Base-by-base conservation (phyloP, 2,888 invertebrate species). In the Lasioglossum leucozonium region DNA sequence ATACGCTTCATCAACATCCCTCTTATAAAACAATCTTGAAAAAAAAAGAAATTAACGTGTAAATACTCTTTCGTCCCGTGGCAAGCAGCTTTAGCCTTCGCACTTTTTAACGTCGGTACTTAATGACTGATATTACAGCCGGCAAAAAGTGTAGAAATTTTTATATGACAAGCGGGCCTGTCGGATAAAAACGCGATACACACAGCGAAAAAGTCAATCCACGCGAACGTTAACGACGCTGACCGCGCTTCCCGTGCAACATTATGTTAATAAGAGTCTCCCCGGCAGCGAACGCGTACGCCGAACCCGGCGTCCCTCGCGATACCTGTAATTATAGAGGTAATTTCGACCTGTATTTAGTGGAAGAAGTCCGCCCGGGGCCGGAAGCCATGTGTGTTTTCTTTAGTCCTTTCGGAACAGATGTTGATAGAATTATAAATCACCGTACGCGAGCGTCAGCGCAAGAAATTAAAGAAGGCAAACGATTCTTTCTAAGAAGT, bases 341-440 rank as follows among this genome's bases (percentile, higher is more conserved):
- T 69, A 76, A 76, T 82, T 79, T 79, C 55, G 67, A 47, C 22
- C 26, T n/a, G n/a, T 42, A 42, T 51, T 79, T 71, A n/a, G 58
- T 18, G 34, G 51, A 40, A 71, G 47, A 67, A 73, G 76, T 76
- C 40, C 47, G 26, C 22, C 47, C 73, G 16, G 40, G 51, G 22
- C 76, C 51, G 55, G 69, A 84, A 84, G 18, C 30, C 30, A 4
- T 62, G 26, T 47, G 72, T 34, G 44, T 78, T 71, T 85, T 74
- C 65, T 65, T 80, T 73, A 37, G 22, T 34, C 10, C n/a, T 47
- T 65, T 79, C 62, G 73, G 44, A 84, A 65, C 77, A 84, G 84
- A 78, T 80, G 78, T 72, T 62, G 86, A 86, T 73, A 76, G 81
- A 85, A 86, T 78, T 69, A 86, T 86, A 86, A 86, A 86, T 86